Percentiles rank a stretch among this genome's conserved stretches.
phyloP scores from a whole-genome alignment of 2,113 vertebrate genomes.

The Naja naja region DNA sequence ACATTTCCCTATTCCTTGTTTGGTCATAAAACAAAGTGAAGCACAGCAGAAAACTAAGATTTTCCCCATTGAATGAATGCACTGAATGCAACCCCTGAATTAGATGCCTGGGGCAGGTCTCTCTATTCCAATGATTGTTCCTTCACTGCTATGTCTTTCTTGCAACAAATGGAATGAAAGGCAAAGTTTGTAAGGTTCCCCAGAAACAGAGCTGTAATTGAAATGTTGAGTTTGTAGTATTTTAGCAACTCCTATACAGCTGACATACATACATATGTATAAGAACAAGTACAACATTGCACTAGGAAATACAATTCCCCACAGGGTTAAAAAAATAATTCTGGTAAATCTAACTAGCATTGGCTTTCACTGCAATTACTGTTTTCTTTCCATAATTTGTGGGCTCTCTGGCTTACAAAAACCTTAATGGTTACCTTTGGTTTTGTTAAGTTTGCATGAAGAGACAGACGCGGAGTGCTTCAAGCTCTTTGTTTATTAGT shows the following conservation, averaged over 20 bases:
- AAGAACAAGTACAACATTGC: slow-evolving; percentile 1
- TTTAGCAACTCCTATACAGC: background rate
- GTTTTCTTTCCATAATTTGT: slow-evolving; percentile 42
- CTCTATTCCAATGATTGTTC: background rate
- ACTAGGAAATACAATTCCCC: slow-evolving; percentile 7
- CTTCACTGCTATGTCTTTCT: background rate
- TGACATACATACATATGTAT: background rate
- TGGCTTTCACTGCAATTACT: slow-evolving; percentile 43
- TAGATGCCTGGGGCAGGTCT: background rate
- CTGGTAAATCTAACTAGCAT: slow-evolving; percentile 31
- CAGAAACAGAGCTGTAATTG: background rate
- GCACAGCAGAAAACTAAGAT: background rate
- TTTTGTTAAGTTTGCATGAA: no score
- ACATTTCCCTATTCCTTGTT: background rate
- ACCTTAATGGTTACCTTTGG: slow-evolving; percentile 5
- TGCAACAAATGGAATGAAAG: background rate
- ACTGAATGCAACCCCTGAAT: background rate
- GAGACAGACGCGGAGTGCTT: no score
- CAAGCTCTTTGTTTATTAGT: no score
- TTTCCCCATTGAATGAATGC: background rate
- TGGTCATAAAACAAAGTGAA: background rate
- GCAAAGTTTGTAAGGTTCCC: background rate
- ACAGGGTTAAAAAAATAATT: background rate
- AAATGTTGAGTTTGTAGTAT: background rate
- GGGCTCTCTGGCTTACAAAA: slow-evolving; percentile 11